Evolutionary conservation across 2,113 vertebrate genomes (phyloP), one percentile per base, ranked within the genome.

Genomic region (Suricata suricatta): DNA sequence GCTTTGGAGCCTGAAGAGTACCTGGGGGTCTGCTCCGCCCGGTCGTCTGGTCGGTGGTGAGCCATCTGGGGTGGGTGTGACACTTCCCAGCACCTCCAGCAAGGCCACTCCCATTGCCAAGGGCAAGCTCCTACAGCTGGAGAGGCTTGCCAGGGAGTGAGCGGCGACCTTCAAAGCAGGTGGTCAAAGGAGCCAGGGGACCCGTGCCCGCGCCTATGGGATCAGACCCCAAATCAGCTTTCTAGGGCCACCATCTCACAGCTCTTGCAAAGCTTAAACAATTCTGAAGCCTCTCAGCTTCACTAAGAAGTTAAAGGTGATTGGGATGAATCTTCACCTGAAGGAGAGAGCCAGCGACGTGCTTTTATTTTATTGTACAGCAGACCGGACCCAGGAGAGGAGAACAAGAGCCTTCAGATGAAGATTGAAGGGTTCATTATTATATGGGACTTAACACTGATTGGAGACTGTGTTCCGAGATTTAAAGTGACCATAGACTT

Each of bases 361-460:
- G 17, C n/a, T 79, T 93, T 31, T 85, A 41, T 84, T 96, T 88
- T 85, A 5, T 63, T 38, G 27, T 50, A 80, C 33, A 91, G 31
- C 13, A 79, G 38, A n/a, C 31, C 50, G 86, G 74, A 60, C 41
- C 57, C 72, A 90, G 44, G 27, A 12, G 23, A 90, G 29, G 23
- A 64, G 60, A 79, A 57, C 29, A 44, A 91, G 93, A 71, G 86
- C 52, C 50, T 95, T 94, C 31, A 85, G 82, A 92, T 44, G 72
- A 97, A 95, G 60, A 93, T 25, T 10, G 66, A 96, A 95, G 12
- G 29, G 6, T 63, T 91, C 52, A 47, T 95, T 88, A 88, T 77
- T 84, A 82, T 63, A 60, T 21, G 41, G 9, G 15, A 88, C 71
- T 29, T 69, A 88, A 64, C 17, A 27, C 33, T 87, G 71, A 68